Conservation (phyloP, 2,113 vertebrate species). For the Ranitomeya variabilis region DNA sequence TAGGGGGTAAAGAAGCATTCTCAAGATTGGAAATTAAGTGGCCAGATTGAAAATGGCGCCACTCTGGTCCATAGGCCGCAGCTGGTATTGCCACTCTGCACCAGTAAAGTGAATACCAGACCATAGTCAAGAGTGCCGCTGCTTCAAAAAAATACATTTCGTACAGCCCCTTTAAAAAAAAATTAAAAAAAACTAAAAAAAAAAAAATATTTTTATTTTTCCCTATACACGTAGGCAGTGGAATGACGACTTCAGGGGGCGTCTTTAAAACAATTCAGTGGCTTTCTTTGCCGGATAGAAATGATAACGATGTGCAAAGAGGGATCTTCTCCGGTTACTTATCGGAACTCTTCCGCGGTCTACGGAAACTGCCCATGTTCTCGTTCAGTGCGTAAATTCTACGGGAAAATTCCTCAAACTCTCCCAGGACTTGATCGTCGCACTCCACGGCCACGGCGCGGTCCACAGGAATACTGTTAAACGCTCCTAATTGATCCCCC, state of each 20-base stretch:
- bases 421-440: constrained; percentile 94
- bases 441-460: constrained; percentile 92
- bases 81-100: neutral
- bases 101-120: neutral
- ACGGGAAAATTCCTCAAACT: constrained; percentile 95
- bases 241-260: neutral
- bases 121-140: too few relatives aligned
- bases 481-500: constrained; percentile 82
- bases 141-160: neutral
- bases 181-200: constrained; percentile 5
- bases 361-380: constrained; percentile 91
- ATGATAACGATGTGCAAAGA: constrained; percentile 82
- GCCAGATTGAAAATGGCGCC: neutral
- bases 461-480: constrained; percentile 91
- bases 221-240: constrained; percentile 62
- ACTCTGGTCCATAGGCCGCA: neutral
- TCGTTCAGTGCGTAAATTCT: constrained; percentile 96
- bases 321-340: constrained; percentile 75
- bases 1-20: too few relatives aligned
- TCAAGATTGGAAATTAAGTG: too few relatives aligned
- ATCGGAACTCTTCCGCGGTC: constrained; percentile 90
- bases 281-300: constrained; percentile 74
- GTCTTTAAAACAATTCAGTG: constrained; percentile 38
- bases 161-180: neutral
- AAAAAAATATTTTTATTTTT: too few relatives aligned